Conservation (phyloP, 2,888 invertebrate species). For the Conops quadrifasciatus region DNA sequence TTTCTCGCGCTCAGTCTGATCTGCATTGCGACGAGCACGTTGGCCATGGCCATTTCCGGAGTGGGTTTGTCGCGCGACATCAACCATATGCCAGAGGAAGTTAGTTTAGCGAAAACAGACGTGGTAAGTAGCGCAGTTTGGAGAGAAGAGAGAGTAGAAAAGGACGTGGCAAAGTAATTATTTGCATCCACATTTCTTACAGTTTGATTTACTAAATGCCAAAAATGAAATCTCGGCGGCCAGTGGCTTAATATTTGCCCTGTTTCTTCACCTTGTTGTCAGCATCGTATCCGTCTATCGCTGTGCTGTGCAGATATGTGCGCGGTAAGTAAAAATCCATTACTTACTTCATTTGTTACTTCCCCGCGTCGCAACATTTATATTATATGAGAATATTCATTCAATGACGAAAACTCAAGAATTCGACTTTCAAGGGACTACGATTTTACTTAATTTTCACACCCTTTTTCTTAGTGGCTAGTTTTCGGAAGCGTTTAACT, state of each 20-base stretch:
- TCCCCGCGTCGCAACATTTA: no score
- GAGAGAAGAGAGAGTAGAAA: background rate
- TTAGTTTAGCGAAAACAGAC: conserved; percentile 36
- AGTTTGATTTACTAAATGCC: conserved; percentile 57
- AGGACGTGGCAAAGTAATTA: background rate
- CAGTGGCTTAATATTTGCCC: conserved; percentile 59
- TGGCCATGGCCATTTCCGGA: conserved; percentile 64
- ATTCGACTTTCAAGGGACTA: no score
- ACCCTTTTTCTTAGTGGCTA: no score
- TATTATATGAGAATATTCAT: no score
- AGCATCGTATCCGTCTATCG: conserved; percentile 64
- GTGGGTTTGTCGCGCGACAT: conserved; percentile 63
- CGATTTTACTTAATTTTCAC: no score
- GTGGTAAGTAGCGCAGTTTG: background rate
- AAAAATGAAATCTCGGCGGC: conserved; percentile 62
- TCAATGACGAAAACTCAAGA: no score
- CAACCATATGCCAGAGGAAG: conserved; percentile 58
- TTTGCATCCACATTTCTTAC: conserved; percentile 26
- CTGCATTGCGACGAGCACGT: conserved; percentile 63
- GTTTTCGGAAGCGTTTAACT: no score
- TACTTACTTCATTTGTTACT: no score
- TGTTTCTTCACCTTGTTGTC: conserved; percentile 61
- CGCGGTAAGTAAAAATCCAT: conserved; percentile 56
- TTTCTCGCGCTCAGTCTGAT: conserved; percentile 64
- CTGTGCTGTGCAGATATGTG: conserved; percentile 61